Percentiles rank a stretch among this genome's conserved stretches.
phyloP scores from a whole-genome alignment of 2,888 invertebrate species.

The Calameuta filiformis region DNA sequence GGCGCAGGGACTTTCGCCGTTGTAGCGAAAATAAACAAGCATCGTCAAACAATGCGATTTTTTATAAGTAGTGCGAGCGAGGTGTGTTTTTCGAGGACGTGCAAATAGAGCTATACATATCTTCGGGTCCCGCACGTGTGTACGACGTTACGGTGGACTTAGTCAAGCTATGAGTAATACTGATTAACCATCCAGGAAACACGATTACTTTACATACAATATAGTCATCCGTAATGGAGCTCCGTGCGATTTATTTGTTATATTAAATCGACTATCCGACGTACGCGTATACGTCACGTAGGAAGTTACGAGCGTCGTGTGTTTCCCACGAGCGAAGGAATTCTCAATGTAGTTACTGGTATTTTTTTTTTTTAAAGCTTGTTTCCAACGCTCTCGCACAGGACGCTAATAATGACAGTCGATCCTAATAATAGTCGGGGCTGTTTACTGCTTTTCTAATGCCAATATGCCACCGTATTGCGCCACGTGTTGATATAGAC shows the following conservation, averaged over 20 bases:
- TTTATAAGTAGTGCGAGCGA: background rate
- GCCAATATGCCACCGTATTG: background rate
- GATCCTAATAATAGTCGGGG: background rate
- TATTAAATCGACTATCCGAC: background rate
- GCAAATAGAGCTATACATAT: background rate
- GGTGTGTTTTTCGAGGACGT: background rate
- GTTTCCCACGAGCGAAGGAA: background rate
- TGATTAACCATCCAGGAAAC: background rate
- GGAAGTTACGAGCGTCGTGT: background rate
- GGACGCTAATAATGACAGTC: background rate
- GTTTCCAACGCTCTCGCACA: background rate
- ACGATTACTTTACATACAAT: background rate
- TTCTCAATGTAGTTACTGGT: background rate
- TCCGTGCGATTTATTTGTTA: background rate
- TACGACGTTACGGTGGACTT: background rate
- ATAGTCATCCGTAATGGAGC: background rate
- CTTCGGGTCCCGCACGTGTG: background rate
- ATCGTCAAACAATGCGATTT: background rate
- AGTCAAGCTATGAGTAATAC: background rate
- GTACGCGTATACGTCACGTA: background rate
- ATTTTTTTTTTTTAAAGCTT: background rate
- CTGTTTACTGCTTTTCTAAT: background rate
- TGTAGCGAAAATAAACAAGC: background rate
- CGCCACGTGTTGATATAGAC: background rate
- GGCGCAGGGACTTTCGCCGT: background rate